These are phyloP conservation scores for Cyclura pinguis DNA, from an alignment of 2,797 vertebrate species.

Conservation along the genomic window DNA sequence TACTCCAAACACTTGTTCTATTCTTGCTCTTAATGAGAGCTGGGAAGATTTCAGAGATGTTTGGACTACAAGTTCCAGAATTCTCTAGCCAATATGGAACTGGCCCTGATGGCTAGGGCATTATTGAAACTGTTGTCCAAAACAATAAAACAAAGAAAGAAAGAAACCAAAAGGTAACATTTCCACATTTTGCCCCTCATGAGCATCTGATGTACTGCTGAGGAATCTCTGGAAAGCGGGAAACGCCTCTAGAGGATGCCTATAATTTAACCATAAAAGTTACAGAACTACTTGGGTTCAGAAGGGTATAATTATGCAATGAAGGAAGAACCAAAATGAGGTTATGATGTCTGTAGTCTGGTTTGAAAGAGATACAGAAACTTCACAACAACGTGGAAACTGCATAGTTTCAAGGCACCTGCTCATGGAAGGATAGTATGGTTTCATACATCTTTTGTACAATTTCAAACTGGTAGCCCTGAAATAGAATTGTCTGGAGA, in stretches of 20 bases:
- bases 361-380: conserved; percentile 54
- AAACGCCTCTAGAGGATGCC: neutral
- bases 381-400: neutral
- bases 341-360: conserved; percentile 48
- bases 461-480: too few species aligned
- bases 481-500: neutral
- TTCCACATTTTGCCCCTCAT: too few species aligned
- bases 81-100: too few species aligned
- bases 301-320: conserved; percentile 67
- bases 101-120: too few species aligned
- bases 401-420: neutral
- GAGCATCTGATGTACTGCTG: neutral
- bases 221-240: conserved; percentile 64
- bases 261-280: conserved; percentile 68
- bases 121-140: too few species aligned
- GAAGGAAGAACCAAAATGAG: conserved; percentile 53
- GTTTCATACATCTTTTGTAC: neutral
- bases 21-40: conserved; percentile 36
- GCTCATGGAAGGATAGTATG: neutral
- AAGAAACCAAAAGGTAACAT: too few species aligned
- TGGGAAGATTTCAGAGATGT: conserved; percentile 19
- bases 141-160: too few species aligned
- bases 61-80: too few species aligned
- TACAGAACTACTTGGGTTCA: conserved; percentile 50
- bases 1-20: conserved; percentile 34